These are phyloP conservation scores for Cephus nigrinus DNA, from an alignment of 2,888 invertebrate species.

Conservation along the genomic window DNA sequence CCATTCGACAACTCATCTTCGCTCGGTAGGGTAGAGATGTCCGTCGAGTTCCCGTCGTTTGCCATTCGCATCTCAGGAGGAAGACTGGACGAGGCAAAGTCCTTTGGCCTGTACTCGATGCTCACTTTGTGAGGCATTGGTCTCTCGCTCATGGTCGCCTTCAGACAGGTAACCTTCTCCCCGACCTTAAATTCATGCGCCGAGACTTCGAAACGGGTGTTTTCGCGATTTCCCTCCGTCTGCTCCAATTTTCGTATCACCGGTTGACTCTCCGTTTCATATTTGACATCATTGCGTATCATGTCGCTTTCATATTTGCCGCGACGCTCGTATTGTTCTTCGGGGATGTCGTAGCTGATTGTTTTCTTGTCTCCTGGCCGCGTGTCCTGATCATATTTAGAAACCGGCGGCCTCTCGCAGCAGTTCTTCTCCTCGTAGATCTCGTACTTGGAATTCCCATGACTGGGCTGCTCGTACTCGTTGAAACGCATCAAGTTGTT, in stretches of 20 bases:
- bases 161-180: conserved; percentile 66
- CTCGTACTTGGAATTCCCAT: conserved; percentile 51
- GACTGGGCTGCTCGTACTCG: conserved; percentile 53
- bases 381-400: conserved; percentile 40
- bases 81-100: conserved; percentile 58
- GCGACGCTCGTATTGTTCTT: conserved; percentile 47
- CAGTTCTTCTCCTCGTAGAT: conserved; percentile 45
- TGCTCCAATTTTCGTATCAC: conserved; percentile 32
- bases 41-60: conserved; percentile 68
- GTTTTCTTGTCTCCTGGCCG: conserved; percentile 40
- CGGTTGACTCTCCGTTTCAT: conserved; percentile 38
- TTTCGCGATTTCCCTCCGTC: conserved; percentile 42
- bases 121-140: conserved; percentile 66
- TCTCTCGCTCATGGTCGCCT: conserved; percentile 62
- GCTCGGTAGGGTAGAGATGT: conserved; percentile 61
- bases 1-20: conserved; percentile 73
- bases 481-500: conserved; percentile 54
- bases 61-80: conserved; percentile 63
- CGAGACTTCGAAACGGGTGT: conserved; percentile 49
- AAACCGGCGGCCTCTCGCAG: not conserved
- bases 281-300: conserved; percentile 30
- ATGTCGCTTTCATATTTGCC: conserved; percentile 54
- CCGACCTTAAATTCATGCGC: conserved; percentile 66
- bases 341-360: conserved; percentile 47
- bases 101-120: conserved; percentile 66